These are phyloP conservation scores for Albula goreensis DNA, from an alignment of 2,113 vertebrate species.

Conservation along the genomic window DNA sequence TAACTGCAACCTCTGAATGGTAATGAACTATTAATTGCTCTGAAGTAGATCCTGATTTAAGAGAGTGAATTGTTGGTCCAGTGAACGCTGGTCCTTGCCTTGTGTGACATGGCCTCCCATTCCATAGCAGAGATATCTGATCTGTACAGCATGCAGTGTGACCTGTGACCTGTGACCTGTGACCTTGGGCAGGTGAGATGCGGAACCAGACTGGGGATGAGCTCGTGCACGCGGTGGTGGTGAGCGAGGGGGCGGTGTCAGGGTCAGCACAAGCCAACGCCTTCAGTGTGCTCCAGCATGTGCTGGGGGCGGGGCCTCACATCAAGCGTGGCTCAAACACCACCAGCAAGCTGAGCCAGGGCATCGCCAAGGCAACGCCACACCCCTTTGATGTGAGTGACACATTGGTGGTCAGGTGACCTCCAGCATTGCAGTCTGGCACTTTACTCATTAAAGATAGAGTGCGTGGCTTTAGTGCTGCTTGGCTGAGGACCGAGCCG, in stretches of 20 bases:
- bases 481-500: too few relatives aligned
- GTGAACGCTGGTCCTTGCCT: too few relatives aligned
- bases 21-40: too few relatives aligned
- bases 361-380: conserved; percentile 72
- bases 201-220: conserved; percentile 70
- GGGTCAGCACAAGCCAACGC: conserved; percentile 79
- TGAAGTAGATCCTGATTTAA: too few relatives aligned
- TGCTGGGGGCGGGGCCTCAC: conserved; percentile 85
- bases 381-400: conserved; percentile 88
- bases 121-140: too few relatives aligned
- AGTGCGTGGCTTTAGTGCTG: too few relatives aligned
- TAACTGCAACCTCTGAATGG: too few relatives aligned
- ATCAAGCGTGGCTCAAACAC: conserved; percentile 83
- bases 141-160: neutral
- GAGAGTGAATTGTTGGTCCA: too few relatives aligned
- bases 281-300: conserved; percentile 86
- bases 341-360: conserved; percentile 78
- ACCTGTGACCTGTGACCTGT: neutral
- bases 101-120: too few relatives aligned
- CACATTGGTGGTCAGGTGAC: neutral
- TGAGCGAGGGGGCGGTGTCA: conserved; percentile 75
- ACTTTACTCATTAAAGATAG: too few relatives aligned
- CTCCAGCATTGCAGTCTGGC: neutral
- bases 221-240: conserved; percentile 83
- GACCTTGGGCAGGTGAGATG: conserved; percentile 77